Percentiles rank a stretch among this genome's conserved stretches.
These are phyloP conservation scores for Drosophila littoralis DNA, from an alignment of 1,140 invertebrate genomes.

Conservation along the genomic window DNA sequence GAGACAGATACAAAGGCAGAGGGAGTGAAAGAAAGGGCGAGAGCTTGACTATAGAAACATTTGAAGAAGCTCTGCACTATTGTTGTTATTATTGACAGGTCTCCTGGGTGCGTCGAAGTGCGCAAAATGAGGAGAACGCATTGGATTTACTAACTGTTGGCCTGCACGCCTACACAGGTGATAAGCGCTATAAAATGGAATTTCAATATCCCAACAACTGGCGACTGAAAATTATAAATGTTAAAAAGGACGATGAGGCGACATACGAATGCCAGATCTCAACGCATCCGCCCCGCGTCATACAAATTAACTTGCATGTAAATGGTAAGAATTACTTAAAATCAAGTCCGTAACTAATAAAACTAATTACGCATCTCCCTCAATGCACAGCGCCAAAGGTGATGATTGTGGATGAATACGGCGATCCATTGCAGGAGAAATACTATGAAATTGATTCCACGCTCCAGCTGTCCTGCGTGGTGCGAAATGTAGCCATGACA, in stretches of 20 bases:
- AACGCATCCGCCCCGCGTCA: slow-evolving; percentile 90
- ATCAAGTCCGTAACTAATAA: too few species aligned
- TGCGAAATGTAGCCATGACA: slow-evolving; percentile 88
- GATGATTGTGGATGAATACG: slow-evolving; percentile 90
- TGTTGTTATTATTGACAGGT: slow-evolving; percentile 85
- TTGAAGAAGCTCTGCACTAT: too few species aligned
- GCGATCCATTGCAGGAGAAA: slow-evolving; percentile 88
- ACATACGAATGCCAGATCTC: slow-evolving; percentile 91
- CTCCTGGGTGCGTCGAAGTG: slow-evolving; percentile 89
- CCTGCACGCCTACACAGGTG: slow-evolving; percentile 89
- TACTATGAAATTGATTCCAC: slow-evolving; percentile 92
- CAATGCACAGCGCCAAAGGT: slow-evolving; percentile 88
- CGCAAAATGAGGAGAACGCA: slow-evolving; percentile 86
- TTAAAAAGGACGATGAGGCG: slow-evolving; percentile 89
- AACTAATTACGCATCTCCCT: background rate
- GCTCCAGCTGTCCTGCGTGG: slow-evolving; percentile 89
- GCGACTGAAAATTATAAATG: slow-evolving; percentile 89
- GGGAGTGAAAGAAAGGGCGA: background rate
- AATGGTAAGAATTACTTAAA: slow-evolving; percentile 86
- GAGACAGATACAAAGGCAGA: too few species aligned
- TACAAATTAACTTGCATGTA: slow-evolving; percentile 89
- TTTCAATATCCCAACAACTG: slow-evolving; percentile 92
- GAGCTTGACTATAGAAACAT: background rate
- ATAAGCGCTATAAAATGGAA: slow-evolving; percentile 89
- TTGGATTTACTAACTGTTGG: slow-evolving; percentile 89